A percentile compares a stretch with the other conserved stretches of the same genome.
Evolutionary conservation across 2,797 vertebrate genomes (phyloP).

Genomic region (Nannoperca australis): DNA sequence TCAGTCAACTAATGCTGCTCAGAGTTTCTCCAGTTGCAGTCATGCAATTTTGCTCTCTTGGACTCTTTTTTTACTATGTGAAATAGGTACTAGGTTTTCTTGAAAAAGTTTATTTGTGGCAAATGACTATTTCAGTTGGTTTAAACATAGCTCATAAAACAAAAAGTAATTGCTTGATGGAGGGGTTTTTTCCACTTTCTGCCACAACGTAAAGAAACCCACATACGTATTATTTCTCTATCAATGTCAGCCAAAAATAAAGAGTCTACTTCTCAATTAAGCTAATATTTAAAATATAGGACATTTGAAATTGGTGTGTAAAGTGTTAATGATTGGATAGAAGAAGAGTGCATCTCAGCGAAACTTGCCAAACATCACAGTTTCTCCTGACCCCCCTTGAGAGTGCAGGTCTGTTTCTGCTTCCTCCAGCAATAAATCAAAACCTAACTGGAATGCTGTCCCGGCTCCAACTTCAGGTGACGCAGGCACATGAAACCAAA

Average conservation of each 20-base stretch:
- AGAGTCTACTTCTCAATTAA: constrained; percentile 16
- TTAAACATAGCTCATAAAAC: not conserved
- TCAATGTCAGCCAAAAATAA: constrained; percentile 8
- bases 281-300: constrained; percentile 20
- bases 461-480: constrained; percentile 61
- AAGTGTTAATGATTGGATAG: constrained; percentile 66
- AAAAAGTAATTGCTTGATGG: not conserved
- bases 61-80: not conserved
- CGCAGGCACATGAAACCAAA: constrained; percentile 27
- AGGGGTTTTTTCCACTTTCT: not conserved
- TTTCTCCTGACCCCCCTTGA: constrained; percentile 64
- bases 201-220: not conserved
- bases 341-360: constrained; percentile 73
- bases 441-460: constrained; percentile 73
- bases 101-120: not conserved
- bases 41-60: not conserved
- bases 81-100: not conserved
- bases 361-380: constrained; percentile 75
- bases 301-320: constrained; percentile 52
- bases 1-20: not conserved
- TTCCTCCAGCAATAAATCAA: constrained; percentile 84
- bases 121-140: not conserved
- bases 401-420: constrained; percentile 80
- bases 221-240: not conserved
- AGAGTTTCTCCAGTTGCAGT: not conserved